Conservation (phyloP, 2,888 invertebrate species). For the Blastobasis adustella region DNA sequence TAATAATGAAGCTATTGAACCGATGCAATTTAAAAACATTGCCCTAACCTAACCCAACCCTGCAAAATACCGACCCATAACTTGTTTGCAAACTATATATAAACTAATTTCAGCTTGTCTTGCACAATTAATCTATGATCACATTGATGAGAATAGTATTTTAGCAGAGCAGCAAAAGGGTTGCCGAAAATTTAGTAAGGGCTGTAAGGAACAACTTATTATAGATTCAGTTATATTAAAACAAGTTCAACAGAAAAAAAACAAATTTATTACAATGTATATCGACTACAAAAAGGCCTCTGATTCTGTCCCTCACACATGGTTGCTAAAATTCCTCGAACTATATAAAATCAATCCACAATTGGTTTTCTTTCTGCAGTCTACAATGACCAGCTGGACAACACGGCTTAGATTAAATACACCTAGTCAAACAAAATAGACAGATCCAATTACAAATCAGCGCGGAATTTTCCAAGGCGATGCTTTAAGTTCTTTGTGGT, state of each 20-base stretch:
- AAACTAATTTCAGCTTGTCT: slow-evolving; percentile 9
- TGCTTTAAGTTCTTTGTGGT: slow-evolving; percentile 13
- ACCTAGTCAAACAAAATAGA: not conserved
- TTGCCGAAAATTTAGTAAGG: not conserved
- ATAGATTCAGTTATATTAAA: slow-evolving; percentile 10
- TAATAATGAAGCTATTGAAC: not conserved
- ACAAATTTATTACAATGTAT: slow-evolving; percentile 13
- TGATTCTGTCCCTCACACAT: slow-evolving; percentile 19
- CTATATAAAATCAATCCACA: slow-evolving; percentile 15
- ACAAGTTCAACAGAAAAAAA: slow-evolving; percentile 6
- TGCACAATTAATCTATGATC: slow-evolving; percentile 12
- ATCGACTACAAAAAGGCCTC: slow-evolving; percentile 21
- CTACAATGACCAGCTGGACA: slow-evolving; percentile 10
- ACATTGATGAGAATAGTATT: slow-evolving; percentile 1
- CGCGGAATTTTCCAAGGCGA: slow-evolving; percentile 18
- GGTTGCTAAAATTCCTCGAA: slow-evolving; percentile 15
- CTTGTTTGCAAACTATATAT: slow-evolving; percentile 6
- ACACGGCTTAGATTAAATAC: slow-evolving; percentile 7
- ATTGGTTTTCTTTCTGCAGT: slow-evolving; percentile 4
- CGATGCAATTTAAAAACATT: slow-evolving; percentile 12
- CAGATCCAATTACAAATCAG: slow-evolving; percentile 8
- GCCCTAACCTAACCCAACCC: slow-evolving; percentile 7
- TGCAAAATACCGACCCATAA: slow-evolving; percentile 5
- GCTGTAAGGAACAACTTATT: slow-evolving; percentile 1
- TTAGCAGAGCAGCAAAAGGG: slow-evolving; percentile 6